A percentile compares a stretch with the other conserved stretches of the same genome.
These are phyloP conservation scores for Nomada fabriciana DNA, from an alignment of 2,888 invertebrate species.

Conservation along the genomic window DNA sequence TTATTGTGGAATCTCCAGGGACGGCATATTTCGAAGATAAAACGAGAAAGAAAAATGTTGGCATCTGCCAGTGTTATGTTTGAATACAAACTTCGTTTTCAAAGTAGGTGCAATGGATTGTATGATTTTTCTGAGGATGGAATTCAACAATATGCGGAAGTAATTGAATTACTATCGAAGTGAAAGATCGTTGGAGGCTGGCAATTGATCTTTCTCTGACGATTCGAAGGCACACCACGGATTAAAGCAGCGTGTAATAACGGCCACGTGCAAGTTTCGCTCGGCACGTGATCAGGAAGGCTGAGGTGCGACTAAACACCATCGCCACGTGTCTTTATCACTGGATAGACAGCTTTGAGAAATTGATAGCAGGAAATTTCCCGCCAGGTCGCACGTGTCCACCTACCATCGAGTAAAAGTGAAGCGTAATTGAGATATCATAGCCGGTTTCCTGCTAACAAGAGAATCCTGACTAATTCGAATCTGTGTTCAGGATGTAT, in stretches of 20 bases:
- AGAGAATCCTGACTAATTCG: conserved; percentile 55
- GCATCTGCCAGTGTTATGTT: neutral
- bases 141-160: neutral
- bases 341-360: conserved; percentile 59
- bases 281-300: conserved; percentile 55
- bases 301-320: conserved; percentile 57
- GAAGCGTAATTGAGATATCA: conserved; percentile 82
- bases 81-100: neutral
- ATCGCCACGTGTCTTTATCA: conserved; percentile 73
- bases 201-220: conserved; percentile 61
- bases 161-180: neutral
- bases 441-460: conserved; percentile 68
- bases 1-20: no score
- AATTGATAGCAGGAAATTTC: conserved; percentile 71
- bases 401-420: conserved; percentile 51
- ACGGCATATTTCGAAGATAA: neutral
- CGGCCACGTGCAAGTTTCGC: conserved; percentile 68
- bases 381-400: conserved; percentile 66
- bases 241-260: conserved; percentile 65
- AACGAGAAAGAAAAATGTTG: neutral
- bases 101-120: neutral
- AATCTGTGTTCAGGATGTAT: neutral
- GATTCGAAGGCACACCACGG: conserved; percentile 55
- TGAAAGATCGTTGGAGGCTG: conserved; percentile 35
- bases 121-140: neutral